Base-by-base conservation (phyloP, 2,888 invertebrate species). In the Tiliacea citrago region DNA sequence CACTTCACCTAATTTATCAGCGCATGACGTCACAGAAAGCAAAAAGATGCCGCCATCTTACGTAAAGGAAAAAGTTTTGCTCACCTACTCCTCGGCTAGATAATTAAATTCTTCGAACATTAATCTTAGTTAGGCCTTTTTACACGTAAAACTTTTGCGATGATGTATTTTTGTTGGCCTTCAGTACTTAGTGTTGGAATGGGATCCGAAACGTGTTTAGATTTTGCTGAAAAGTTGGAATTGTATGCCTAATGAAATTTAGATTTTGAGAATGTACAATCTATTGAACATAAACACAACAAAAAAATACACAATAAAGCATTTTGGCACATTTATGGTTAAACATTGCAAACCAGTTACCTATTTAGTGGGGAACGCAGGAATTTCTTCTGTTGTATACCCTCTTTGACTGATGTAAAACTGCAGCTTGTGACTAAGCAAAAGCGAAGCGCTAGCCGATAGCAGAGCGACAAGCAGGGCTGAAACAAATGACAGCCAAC, bases 41-140 rank as follows among this genome's bases (percentile, higher is more conserved):
- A 87, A 87, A 87, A 88, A 85, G 84, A 81, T 68, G 73, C 75
- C 79, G 65, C 68, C 80, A 62, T 75, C 76, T 69, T 69, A 79
- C 81, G 78, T 70, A 77, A 83, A 86, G 61, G 81, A 84, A 89
- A 87, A 88, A 86, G 51, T 87, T 88, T 75, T 45, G 68, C 79
- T 79, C 82, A 86, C 83, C 85, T 83, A 86, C 85, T 79, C 80
- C 57, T 72, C 69, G 77, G 66, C 79, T 86, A 88, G 88, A 88
- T 88, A 87, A 87, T 88, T 88, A 89, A 89, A 88, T 87, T 88
- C 86, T 76, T 84, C 39, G 81, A 81, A 85, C 84, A 87, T 88
- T 88, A 83, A 87, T 88, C 89, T 87, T 85, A 83, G 81, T 88
- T 88, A 88, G 85, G 70, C 75, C 67, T 89, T 86, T 85, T 88